Evolutionary conservation across 2,888 invertebrate species (phyloP).

Genomic region (Latheticus oryzae): DNA sequence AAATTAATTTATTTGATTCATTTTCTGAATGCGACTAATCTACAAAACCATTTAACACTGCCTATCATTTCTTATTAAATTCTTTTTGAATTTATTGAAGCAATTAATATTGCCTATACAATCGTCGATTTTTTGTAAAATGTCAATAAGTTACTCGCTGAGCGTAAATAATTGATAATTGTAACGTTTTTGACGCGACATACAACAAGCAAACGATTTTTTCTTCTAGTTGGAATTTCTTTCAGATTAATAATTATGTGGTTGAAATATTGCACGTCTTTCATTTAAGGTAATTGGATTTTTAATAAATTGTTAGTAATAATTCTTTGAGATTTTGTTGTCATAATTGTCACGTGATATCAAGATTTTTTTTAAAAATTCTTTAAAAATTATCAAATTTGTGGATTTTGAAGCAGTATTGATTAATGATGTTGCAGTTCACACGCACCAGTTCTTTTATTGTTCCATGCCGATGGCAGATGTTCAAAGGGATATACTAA

Average conservation of each 20-base stretch:
- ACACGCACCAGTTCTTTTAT: constrained; percentile 59
- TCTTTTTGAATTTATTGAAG: too few relatives aligned
- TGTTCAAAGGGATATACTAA: constrained; percentile 50
- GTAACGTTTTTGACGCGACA: too few relatives aligned
- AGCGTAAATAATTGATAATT: constrained; percentile 30
- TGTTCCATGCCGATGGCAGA: constrained; percentile 55
- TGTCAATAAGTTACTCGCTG: constrained; percentile 27
- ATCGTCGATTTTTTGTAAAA: constrained; percentile 26
- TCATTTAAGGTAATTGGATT: constrained; percentile 19
- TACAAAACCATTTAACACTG: too few relatives aligned
- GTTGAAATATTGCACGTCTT: constrained; percentile 14
- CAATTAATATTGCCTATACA: too few relatives aligned
- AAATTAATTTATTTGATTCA: too few relatives aligned
- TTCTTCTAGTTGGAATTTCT: constrained; percentile 3
- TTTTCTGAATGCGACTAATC: too few relatives aligned
- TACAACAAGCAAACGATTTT: background rate
- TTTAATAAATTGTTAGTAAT: constrained; percentile 19
- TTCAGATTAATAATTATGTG: constrained; percentile 11
- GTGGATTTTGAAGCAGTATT: constrained; percentile 53
- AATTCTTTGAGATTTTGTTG: background rate
- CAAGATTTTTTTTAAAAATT: too few relatives aligned
- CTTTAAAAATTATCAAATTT: constrained; percentile 13
- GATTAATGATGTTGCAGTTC: constrained; percentile 58
- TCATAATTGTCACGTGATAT: constrained; percentile 1
- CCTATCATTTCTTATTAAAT: too few relatives aligned